Evolutionary conservation across 2,797 vertebrate species (phyloP), one percentile per base, ranked within the genome.

Genomic region (Psittacula derbiana): DNA sequence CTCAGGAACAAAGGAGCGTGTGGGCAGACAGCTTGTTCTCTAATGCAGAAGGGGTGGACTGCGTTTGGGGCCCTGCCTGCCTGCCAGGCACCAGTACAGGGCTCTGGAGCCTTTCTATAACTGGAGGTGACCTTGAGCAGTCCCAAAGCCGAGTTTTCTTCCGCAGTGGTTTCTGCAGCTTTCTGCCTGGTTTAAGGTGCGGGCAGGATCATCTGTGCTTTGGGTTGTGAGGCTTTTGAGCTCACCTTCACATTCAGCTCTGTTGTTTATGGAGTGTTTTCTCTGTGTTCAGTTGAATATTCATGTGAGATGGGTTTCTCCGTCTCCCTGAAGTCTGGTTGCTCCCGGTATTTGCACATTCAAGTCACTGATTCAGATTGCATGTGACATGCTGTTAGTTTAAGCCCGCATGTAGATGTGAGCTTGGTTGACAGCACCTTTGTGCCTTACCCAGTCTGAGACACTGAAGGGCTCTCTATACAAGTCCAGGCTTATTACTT

Each of bases 371-470:
- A 10, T 90, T 86, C 91, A 82, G 90, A 90, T 92, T 61, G 90
- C 74, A 6, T 60, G 71, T 73, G 95, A 85, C 71, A 50, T 1
- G 44, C 93, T 82, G 78, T 67, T 95, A 43, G 89, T 81, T 93
- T 62, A 79, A 78, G 80, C 52, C 82, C 67, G 85, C 66, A 13
- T 8, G 31, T 70, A 20, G 83, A 80, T 31, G 80, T 76, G 93
- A 94, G 95, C 92, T 38, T 20, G 60, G 62, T 17, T 93, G 95
- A 79, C 92, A 80, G 2, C 91, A 57, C 82, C 89, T 95, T 36
- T 67, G 91, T 86, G 92, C 91, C 69, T 88, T 50, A 61, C 46
- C 66, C 66, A 6, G 44, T 12, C 85, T n/a, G 86, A 76, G 67
- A 13, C 30, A 6, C 82, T 10, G 55, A 83, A 25, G 46, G 73